These are phyloP conservation scores for Coracias cyanogaster DNA, from an alignment of 2,797 vertebrate species.

Conservation along the genomic window DNA sequence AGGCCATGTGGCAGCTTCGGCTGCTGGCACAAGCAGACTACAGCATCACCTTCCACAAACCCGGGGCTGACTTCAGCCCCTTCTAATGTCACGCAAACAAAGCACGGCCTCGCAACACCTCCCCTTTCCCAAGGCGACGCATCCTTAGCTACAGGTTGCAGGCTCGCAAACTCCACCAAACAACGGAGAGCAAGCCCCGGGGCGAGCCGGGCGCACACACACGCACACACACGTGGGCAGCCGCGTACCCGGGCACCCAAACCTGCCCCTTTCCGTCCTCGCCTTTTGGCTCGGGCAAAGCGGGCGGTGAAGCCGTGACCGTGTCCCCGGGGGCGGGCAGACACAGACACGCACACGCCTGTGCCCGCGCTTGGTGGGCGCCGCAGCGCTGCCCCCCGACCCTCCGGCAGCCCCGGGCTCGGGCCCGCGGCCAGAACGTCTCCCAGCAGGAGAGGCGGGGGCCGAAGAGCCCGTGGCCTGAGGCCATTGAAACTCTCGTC, in stretches of 20 bases:
- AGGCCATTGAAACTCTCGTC: not conserved
- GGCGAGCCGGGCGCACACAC: rapidly evolving
- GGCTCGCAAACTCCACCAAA: not conserved
- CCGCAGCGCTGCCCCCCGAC: not conserved
- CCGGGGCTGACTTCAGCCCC: not conserved
- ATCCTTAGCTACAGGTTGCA: conserved; percentile 53
- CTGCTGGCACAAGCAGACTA: not conserved
- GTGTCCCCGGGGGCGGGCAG: too few species aligned
- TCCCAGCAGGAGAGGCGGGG: not conserved
- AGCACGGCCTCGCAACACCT: not conserved
- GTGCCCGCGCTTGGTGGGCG: not conserved
- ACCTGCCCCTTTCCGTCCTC: not conserved
- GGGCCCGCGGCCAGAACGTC: not conserved
- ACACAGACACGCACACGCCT: not conserved
- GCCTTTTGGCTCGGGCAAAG: rapidly evolving
- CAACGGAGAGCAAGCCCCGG: not conserved
- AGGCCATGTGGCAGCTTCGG: not conserved
- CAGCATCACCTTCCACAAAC: not conserved
- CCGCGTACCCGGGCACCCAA: rapidly evolving
- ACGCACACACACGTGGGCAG: rapidly evolving
- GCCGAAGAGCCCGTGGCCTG: not conserved
- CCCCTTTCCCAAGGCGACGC: not conserved
- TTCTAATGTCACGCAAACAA: not conserved
- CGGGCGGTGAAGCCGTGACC: not conserved
- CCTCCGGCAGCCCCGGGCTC: rapidly evolving